Conservation (phyloP, 2,113 vertebrate genomes). For the Hydrochoerus hydrochaeris region DNA sequence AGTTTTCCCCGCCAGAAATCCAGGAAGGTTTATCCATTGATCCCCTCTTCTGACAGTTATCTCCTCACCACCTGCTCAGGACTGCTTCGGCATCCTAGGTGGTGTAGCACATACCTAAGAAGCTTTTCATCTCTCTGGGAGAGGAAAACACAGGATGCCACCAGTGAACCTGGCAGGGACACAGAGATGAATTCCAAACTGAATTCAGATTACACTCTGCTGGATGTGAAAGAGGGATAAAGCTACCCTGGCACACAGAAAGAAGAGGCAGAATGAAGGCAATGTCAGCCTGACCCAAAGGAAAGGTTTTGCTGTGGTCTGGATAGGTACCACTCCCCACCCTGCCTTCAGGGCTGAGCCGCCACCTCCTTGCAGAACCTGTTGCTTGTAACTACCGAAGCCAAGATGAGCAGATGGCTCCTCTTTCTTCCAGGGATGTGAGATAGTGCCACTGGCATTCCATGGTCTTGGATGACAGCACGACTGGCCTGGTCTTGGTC, state of each 20-base stretch:
- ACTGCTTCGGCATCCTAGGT: not conserved
- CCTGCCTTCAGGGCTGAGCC: not conserved
- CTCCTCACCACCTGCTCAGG: constrained; percentile 8
- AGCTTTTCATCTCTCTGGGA: not conserved
- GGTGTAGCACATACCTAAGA: not conserved
- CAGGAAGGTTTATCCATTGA: not conserved
- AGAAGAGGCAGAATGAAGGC: not conserved
- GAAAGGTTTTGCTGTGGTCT: not conserved
- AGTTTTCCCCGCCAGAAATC: not conserved
- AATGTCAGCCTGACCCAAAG: constrained; percentile 24
- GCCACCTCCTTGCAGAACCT: constrained; percentile 9
- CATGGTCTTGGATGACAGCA: not conserved
- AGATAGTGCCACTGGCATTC: constrained; percentile 22
- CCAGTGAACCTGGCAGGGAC: not conserved
- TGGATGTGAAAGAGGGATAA: not conserved
- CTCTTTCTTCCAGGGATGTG: constrained; percentile 49
- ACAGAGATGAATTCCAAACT: not conserved
- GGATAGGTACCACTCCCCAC: not conserved
- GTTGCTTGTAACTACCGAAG: constrained; percentile 47
- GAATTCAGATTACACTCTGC: not conserved
- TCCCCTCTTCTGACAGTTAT: not conserved
- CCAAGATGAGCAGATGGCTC: constrained; percentile 61
- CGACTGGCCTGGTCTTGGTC: not conserved
- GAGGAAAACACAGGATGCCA: not conserved
- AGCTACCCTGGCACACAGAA: not conserved